phyloP scores from a whole-genome alignment of 2,888 invertebrate species.

The Lysandra bellargus region DNA sequence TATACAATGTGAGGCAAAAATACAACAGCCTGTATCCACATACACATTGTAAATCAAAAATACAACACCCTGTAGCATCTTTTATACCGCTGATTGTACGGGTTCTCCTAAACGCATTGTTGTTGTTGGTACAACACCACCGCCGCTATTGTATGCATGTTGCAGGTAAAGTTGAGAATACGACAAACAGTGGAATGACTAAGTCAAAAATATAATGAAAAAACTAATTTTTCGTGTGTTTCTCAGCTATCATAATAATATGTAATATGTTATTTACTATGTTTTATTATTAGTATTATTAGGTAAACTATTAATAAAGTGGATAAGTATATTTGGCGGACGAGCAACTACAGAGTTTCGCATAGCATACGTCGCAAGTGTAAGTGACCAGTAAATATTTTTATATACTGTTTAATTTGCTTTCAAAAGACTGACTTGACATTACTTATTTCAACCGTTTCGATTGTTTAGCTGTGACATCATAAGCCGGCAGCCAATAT shows the following conservation, averaged over 20 bases:
- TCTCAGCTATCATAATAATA: no score
- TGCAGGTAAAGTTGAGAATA: not conserved
- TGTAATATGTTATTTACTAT: no score
- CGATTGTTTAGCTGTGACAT: not conserved
- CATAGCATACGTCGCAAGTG: no score
- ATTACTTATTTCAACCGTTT: not conserved
- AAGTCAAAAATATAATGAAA: not conserved
- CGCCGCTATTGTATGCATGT: conserved; percentile 13
- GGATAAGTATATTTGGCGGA: no score
- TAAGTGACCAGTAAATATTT: no score
- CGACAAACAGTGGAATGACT: not conserved
- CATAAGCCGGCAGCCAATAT: conserved; percentile 49
- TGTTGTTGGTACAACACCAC: conserved; percentile 11
- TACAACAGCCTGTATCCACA: not conserved
- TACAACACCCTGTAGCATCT: not conserved
- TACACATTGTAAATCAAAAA: not conserved
- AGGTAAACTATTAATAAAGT: no score
- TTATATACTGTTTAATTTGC: not conserved
- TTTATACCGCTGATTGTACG: not conserved
- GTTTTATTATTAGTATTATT: no score
- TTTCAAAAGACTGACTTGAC: not conserved
- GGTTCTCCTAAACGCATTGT: conserved; percentile 16
- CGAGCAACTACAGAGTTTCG: no score
- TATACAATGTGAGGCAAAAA: not conserved
- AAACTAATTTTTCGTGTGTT: no score